Base-by-base conservation (phyloP, 92 coral and sea anemone species). In the Epizoanthus illoricatus region DNA sequence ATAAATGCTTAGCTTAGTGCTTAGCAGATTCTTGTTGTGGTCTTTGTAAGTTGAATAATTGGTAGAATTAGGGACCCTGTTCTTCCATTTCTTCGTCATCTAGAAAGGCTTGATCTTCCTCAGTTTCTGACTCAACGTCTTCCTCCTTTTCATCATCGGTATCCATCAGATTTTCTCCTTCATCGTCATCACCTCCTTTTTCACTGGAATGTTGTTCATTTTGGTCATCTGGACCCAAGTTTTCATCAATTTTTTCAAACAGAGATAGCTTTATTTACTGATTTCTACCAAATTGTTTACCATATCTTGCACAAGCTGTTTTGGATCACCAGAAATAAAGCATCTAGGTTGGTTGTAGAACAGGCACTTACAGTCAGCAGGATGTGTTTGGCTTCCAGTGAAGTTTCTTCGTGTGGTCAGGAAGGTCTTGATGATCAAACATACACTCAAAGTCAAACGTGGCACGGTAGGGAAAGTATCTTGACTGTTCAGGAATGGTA, bases 331-430 rank as follows among this genome's bases (percentile, higher is more conserved):
- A 10, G 83, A 62, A 4, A 80, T 21, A 65, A 84, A 79, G 33
- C 85, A 78, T 36, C 58, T 71, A 12, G 84, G 84, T 16, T 56
- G 17, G 12, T 65, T 21, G 36, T 43, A 81, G 43, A 74, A 60
- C 87, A 76, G 13, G 70, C 81, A 23, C 84, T 83, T 7, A 71
- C 84, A 16, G 80, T 74, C 24, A 80, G 67, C 0, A 87, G 87
- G 0, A 83, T 52, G 13, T 87, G 90, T 42, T 87, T 71, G 59
- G 84, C 85, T 7, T 33, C 72, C 87, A 87, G 58, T 75, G 41
- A 28, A 83, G 73, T 47, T 84, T 87, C n/a, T 69, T 74, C 0
- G 87, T 68, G 47, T 76, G 6, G 23, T 83, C 39, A 0, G 75
- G 84, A 13, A n/a, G 40, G 7, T 60, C 15, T 10, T 67, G 18